phyloP scores from a whole-genome alignment of 2,113 vertebrate species.

The Mystacornis crossleyi region DNA sequence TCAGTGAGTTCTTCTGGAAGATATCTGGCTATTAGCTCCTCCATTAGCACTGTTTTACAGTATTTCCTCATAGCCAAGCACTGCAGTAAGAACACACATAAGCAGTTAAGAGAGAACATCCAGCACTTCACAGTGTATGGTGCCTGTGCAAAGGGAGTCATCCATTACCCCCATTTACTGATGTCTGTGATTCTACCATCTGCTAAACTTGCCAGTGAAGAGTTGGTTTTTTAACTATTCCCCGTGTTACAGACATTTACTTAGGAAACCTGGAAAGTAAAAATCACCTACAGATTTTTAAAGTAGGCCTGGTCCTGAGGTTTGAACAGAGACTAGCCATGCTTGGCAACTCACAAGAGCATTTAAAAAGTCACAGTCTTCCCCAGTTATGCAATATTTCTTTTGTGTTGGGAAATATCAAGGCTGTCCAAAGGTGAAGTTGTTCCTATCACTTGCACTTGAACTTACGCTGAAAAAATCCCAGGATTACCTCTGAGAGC shows the following conservation, averaged over 20 bases:
- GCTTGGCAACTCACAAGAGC: background rate
- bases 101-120: background rate
- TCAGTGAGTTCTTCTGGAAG: slow-evolving; percentile 87
- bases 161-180: background rate
- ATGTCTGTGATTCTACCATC: background rate
- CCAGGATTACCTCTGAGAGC: slow-evolving; percentile 82
- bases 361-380: background rate
- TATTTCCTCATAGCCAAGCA: slow-evolving; percentile 87
- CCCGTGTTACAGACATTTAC: background rate
- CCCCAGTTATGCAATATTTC: background rate
- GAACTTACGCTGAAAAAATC: background rate
- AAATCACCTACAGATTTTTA: background rate
- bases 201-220: background rate
- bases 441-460: background rate
- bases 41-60: slow-evolving; percentile 86
- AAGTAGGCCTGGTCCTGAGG: background rate
- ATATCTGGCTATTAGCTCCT: slow-evolving; percentile 88
- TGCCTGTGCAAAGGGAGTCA: background rate
- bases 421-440: background rate
- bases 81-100: slow-evolving; percentile 55
- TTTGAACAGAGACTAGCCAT: background rate
- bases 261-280: background rate
- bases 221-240: background rate
- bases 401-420: background rate
- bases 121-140: background rate